Evolutionary conservation across 2,888 invertebrate species (phyloP), one percentile per base, ranked within the genome.

Genomic region (Anagyrus pseudococci): DNA sequence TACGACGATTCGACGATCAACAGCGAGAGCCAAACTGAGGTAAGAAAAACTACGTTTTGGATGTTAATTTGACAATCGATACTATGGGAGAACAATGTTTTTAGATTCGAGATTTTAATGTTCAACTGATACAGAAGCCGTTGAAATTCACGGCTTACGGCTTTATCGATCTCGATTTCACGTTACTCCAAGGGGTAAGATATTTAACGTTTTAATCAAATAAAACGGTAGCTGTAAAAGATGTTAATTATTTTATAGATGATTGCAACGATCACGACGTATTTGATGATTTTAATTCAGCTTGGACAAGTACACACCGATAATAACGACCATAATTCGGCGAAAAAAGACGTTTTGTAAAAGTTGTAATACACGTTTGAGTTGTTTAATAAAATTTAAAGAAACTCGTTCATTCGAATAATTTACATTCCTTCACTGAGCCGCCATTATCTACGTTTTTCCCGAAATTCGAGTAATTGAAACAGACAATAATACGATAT

Each of bases 281-380:
- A 76, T 46, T 69, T 77, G 25, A 70, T 77, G 15, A 75, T 77
- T 57, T 63, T 77, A 20, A 74, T 77, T 22, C 76, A 77, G 68
- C 58, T 71, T 15, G 44, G 43, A 25, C 43, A 43, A 29, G 4
- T 44, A 20, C 13, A 25, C 41, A 26, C 15, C 15, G 43, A 26
- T 13, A 29, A 7, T 29, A 10, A 10, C 4, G 29, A 4, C 29
- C 29, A 29, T 7, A 7, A 29, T 4, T 10, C 10, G 10, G 29
- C 29, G 6, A 29, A 10, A 7, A 4, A 29, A 29, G 10, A 29
- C 29, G 29, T 29, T 4, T 10, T 10, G 29, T 29, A 29, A 10
- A 29, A n/a, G n/a, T n/a, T n/a, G n/a, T n/a, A n/a, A n/a, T n/a
- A n/a, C n/a, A n/a, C n/a, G n/a, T n/a, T n/a, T n/a, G n/a, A n/a